These are phyloP conservation scores for Hydrophis major DNA, from an alignment of 2,797 vertebrate genomes.

Conservation along the genomic window DNA sequence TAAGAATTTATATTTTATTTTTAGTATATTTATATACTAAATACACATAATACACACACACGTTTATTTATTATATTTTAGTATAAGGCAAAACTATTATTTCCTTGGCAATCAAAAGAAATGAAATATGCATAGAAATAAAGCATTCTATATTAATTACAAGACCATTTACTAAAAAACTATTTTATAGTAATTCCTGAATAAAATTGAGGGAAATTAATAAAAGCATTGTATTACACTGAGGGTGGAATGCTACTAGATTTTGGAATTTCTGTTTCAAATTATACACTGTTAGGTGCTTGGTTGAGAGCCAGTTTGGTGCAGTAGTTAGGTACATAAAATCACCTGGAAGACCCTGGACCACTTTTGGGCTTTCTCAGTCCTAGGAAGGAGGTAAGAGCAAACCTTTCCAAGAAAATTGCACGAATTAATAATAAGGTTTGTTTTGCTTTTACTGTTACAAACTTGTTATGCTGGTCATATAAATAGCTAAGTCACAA, in stretches of 20 bases:
- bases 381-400: not conserved
- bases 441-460: slow-evolving; percentile 25
- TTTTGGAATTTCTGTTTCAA: slow-evolving; percentile 19
- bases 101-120: not conserved
- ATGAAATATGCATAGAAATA: not conserved
- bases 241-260: slow-evolving; percentile 21
- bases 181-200: not conserved
- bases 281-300: slow-evolving; percentile 40
- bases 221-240: slow-evolving; percentile 26
- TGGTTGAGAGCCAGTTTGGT: not conserved
- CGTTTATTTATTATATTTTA: not conserved
- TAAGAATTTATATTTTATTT: not conserved
- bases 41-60: too few relatives aligned
- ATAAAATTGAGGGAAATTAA: slow-evolving; percentile 24
- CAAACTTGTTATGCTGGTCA: slow-evolving; percentile 46
- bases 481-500: slow-evolving; percentile 42
- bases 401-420: not conserved
- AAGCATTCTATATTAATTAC: not conserved
- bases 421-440: slow-evolving; percentile 14
- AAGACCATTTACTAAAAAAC: not conserved
- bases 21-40: too few relatives aligned
- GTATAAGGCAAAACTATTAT: not conserved
- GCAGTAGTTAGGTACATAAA: not conserved
- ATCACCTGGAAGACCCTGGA: not conserved
- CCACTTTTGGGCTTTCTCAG: not conserved